These are phyloP conservation scores for Clivina fossor DNA, from an alignment of 2,888 invertebrate species.

Conservation along the genomic window DNA sequence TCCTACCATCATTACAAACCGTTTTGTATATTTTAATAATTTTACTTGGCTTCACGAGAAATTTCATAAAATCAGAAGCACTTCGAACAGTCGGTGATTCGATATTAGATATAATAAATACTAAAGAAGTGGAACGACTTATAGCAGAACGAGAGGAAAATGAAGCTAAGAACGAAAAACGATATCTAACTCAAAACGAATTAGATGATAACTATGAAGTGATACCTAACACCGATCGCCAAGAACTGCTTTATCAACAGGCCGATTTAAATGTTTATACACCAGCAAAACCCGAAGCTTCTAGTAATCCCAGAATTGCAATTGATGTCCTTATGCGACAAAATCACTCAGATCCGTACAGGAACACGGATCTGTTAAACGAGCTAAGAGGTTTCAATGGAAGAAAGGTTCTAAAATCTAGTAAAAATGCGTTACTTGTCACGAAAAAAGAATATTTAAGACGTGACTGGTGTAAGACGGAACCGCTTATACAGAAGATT, in stretches of 20 bases:
- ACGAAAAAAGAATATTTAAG: constrained; percentile 69
- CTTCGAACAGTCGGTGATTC: constrained; percentile 52
- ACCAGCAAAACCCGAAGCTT: constrained; percentile 38
- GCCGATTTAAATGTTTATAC: constrained; percentile 48
- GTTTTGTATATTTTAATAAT: constrained; percentile 15
- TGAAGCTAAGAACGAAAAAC: constrained; percentile 52
- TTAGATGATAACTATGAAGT: constrained; percentile 56
- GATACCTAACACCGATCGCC: constrained; percentile 52
- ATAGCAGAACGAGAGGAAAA: constrained; percentile 51
- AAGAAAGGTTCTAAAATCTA: constrained; percentile 63
- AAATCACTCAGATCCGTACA: constrained; percentile 47
- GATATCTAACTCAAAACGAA: constrained; percentile 60
- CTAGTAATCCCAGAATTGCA: constrained; percentile 46
- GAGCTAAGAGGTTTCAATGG: constrained; percentile 58
- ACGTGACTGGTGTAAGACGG: constrained; percentile 74
- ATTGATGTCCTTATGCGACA: constrained; percentile 48
- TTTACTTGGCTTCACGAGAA: constrained; percentile 2
- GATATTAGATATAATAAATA: constrained; percentile 64
- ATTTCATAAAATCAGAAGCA: constrained; percentile 7
- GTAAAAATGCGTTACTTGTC: constrained; percentile 65
- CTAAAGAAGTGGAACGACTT: constrained; percentile 61
- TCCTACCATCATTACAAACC: constrained; percentile 9
- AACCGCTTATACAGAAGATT: constrained; percentile 69
- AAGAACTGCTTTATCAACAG: constrained; percentile 44
- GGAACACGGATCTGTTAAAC: constrained; percentile 45